Base-by-base conservation (phyloP, 2,113 vertebrate genomes). In the Sinocyclocheilus maitianheensis region DNA sequence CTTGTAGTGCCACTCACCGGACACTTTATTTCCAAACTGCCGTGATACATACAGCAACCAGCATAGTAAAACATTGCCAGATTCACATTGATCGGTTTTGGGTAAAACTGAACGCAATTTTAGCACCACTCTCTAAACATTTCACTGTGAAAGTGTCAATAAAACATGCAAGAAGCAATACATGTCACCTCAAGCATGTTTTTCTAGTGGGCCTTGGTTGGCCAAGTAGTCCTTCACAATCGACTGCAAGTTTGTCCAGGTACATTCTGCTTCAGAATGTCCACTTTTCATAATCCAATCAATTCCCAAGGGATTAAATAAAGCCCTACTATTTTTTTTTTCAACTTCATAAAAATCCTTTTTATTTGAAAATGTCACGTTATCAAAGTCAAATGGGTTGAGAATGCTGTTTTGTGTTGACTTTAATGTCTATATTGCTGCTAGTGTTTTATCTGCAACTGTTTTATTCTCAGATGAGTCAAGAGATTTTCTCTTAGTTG, bases 401-500 rank as follows among this genome's bases (percentile, higher is more conserved):
- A 12, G 7, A 46, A 48, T 48, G 14, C 7, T 0, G 1, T 62
- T 79, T 80, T 22, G 24, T 26, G 43, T 76, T 76, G 72, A 65
- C 37, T 46, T 12, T 9, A 34, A 77, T 77, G 26, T 81, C 58
- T 63, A 24, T 81, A 20, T 43, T 65, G 18, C 53, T 79, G 30
- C 40, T 34, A 24, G 69, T 43, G 30, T 75, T 74, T 83, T 37
- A 55, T 67, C 62, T 6, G 10, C 30, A n/a, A 18, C 48, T 75
- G 30, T 77, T 71, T 55, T 83, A 65, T 85, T 84, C 85, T 87
- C 86, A 77, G 85, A 84, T 53, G 34, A 81, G 79, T 55, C 63
- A 34, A 82, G 87, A 90, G 89, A 91, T 87, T 85, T 89, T 84
- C 90, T 92, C 90, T 91, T 87, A 90, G 87, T 89, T 86, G 81